Evolutionary conservation across 2,888 invertebrate genomes (phyloP).

Genomic region (Netelia virgata): DNA sequence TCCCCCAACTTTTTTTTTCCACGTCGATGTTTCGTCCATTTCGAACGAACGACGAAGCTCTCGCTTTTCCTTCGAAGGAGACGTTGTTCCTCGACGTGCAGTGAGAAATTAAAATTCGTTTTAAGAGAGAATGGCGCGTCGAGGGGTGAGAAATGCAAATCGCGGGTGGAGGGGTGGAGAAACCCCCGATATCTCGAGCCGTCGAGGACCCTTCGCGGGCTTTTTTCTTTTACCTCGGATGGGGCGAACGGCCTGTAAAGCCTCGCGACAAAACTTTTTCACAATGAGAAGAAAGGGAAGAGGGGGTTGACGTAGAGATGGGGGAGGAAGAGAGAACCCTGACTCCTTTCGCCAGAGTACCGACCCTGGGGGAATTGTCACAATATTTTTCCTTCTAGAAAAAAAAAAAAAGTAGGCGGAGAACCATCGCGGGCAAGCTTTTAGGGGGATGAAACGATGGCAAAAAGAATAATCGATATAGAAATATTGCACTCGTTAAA

Average conservation of each 20-base stretch:
- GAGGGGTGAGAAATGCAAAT: conserved; percentile 57
- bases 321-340: conserved; percentile 17
- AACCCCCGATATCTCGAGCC: conserved; percentile 58
- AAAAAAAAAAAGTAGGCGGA: neutral
- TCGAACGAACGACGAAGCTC: neutral
- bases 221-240: conserved; percentile 53
- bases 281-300: conserved; percentile 60
- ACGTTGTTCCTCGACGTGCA: conserved; percentile 11
- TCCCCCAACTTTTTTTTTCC: neutral
- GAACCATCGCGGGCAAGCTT: conserved; percentile 54
- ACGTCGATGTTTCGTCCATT: neutral
- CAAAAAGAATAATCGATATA: conserved; percentile 1
- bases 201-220: conserved; percentile 59
- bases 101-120: conserved; percentile 65
- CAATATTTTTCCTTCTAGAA: conserved; percentile 75
- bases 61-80: neutral
- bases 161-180: conserved; percentile 13
- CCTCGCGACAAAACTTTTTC: conserved; percentile 62
- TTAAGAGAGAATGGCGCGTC: conserved; percentile 28
- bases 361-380: conserved; percentile 71
- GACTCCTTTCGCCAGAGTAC: conserved; percentile 35
- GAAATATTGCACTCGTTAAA: neutral
- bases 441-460: conserved; percentile 36
- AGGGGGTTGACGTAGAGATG: conserved; percentile 50
- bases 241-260: conserved; percentile 62